phyloP scores from a whole-genome alignment of 2,113 vertebrate species.

The Odocoileus hemionus region DNA sequence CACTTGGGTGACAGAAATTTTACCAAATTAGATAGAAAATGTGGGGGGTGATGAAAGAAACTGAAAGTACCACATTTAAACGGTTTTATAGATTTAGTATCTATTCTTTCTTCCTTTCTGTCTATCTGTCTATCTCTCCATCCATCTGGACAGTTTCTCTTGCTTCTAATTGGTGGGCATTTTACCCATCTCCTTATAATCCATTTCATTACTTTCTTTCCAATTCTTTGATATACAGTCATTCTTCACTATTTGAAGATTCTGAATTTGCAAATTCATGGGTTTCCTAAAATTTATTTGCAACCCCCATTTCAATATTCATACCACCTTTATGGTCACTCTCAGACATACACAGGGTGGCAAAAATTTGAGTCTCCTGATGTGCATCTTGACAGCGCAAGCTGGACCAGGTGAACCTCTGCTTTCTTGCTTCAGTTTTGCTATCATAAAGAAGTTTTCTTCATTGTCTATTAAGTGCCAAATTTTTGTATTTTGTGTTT shows the following conservation, averaged over 20 bases:
- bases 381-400: not conserved
- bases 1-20: not conserved
- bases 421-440: not conserved
- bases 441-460: not conserved
- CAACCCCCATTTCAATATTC: not conserved
- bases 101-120: not conserved
- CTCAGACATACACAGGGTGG: not conserved
- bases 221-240: not conserved
- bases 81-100: not conserved
- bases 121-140: not conserved
- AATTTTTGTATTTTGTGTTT: not conserved
- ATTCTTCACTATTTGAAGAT: not conserved
- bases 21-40: not conserved
- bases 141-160: not conserved
- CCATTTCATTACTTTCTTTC: not conserved
- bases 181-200: not conserved
- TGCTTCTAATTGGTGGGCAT: not conserved
- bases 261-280: not conserved
- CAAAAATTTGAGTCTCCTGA: not conserved
- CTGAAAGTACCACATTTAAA: not conserved
- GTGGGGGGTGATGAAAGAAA: not conserved
- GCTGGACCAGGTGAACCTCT: not conserved
- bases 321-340: not conserved
- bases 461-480: not conserved
- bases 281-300: not conserved